phyloP scores from a whole-genome alignment of 2,888 invertebrate species.

The Pyrrhosoma nymphula region DNA sequence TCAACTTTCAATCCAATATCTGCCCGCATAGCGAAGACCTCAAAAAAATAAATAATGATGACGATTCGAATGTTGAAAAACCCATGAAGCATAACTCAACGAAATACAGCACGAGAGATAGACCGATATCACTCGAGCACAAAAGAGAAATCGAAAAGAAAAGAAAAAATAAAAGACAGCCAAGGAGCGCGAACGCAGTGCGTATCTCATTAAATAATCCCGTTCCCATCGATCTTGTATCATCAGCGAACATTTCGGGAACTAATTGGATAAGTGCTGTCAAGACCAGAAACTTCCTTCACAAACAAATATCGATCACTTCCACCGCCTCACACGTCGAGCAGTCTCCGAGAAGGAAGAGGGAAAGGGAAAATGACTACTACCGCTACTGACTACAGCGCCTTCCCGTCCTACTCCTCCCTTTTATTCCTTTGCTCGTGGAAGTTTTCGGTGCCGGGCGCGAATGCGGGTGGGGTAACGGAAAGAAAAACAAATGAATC shows the following conservation, averaged over 20 bases:
- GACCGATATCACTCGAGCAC: background rate
- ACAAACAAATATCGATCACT: background rate
- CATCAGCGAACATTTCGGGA: background rate
- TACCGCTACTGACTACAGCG: too few relatives aligned
- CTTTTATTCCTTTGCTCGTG: background rate
- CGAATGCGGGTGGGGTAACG: background rate
- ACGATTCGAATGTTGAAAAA: too few relatives aligned
- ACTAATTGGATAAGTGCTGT: slow-evolving; percentile 2
- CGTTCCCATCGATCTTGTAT: background rate
- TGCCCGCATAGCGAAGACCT: too few relatives aligned
- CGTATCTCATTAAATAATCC: slow-evolving; percentile 1
- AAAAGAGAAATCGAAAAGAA: background rate
- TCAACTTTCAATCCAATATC: too few relatives aligned
- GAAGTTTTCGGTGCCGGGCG: background rate
- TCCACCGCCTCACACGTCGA: background rate
- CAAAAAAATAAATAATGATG: too few relatives aligned
- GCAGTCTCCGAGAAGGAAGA: background rate
- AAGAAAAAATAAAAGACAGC: background rate
- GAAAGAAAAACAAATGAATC: background rate
- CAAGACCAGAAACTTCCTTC: background rate
- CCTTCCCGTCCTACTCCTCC: too few relatives aligned
- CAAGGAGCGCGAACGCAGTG: background rate
- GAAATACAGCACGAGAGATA: too few relatives aligned
- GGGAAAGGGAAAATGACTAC: too few relatives aligned
- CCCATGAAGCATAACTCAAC: too few relatives aligned